Evolutionary conservation across 2,888 invertebrate genomes (phyloP), one percentile per base, ranked within the genome.

Genomic region (Myathropa florea): DNA sequence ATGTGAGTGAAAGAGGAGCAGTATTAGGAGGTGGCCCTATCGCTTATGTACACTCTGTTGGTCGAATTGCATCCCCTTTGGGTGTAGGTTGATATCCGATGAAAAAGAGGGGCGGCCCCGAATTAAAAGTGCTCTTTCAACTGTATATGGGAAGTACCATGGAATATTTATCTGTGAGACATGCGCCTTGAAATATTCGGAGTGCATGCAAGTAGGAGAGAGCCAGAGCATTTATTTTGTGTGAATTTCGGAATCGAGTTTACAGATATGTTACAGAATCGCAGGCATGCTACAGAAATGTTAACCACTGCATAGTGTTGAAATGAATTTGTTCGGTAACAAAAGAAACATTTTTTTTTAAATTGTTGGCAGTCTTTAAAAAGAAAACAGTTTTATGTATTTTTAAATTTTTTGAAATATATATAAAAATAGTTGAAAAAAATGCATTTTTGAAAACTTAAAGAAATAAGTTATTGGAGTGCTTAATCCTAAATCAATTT

Each of bases 81-180:
- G 39, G 63, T 76, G 86, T 78, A 78, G 78, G 65, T 67, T 61
- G 73, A 65, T 67, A 61, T 73, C 23, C 39, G 28, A 73, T 21
- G 65, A 61, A 77, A 72, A 75, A 78, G 83, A 86, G 86, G 83
- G 86, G 83, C 86, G 83, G 86, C 86, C 75, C 86, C 86, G 86
- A 84, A 73, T 83, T 57, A 71, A n/a, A 73, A 85, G 71, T 73
- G 78, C 83, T 83, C 73, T 71, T 86, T 78, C 75, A 83, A 61
- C 67, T 67, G 73, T 78, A 75, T 75, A 86, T 83, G 86, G 86
- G 86, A 75, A 86, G 86, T 86, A 24, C 70, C 83, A 63, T 83
- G 71, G 86, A 78, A 78, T 57, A 60, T 46, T 46, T 33, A 57
- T 57, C 12, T 73, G 14, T 14, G 70, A 10, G 71, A 36, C 86